A percentile compares a stretch with the other conserved stretches of the same genome.
Evolutionary conservation across 1,140 invertebrate species (phyloP).

Genomic region (Scaptomyza hsui): DNA sequence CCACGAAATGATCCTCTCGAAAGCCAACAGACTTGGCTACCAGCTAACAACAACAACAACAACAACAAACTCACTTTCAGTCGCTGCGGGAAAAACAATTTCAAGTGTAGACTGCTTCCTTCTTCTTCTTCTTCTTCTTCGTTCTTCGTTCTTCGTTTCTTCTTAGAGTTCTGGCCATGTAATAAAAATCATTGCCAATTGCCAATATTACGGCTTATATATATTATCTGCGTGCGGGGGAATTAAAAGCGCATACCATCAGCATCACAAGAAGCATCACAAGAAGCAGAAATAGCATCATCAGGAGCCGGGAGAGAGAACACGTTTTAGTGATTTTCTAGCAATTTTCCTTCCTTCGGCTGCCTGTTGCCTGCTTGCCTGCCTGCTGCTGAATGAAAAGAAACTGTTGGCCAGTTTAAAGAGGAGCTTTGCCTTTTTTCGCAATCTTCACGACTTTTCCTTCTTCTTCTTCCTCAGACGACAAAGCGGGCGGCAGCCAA

Average conservation of each 20-base stretch:
- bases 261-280: constrained; percentile 6
- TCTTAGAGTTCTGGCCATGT: constrained; percentile 46
- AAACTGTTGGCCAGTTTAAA: constrained; percentile 47
- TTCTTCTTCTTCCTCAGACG: constrained; percentile 6
- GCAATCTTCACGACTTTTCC: constrained; percentile 73
- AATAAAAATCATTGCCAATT: constrained; percentile 83
- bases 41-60: constrained; percentile 34
- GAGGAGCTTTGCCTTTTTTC: constrained; percentile 65
- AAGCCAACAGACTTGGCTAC: constrained; percentile 25
- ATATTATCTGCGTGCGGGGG: constrained; percentile 71
- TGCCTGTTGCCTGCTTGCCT: constrained; percentile 62
- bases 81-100: constrained; percentile 51
- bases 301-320: constrained; percentile 41
- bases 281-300: constrained; percentile 12
- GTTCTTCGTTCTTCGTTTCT: no score
- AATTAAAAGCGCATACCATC: constrained; percentile 49
- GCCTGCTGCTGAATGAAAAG: constrained; percentile 68
- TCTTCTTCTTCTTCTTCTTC: neutral
- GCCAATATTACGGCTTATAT: constrained; percentile 79
- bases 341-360: constrained; percentile 69
- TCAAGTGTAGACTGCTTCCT: constrained; percentile 24
- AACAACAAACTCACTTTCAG: constrained; percentile 68
- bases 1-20: constrained; percentile 15
- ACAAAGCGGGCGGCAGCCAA: constrained; percentile 33
- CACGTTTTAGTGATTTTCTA: constrained; percentile 83